Conservation (phyloP, 2,888 invertebrate species). For the Eugnorisma glareosa region DNA sequence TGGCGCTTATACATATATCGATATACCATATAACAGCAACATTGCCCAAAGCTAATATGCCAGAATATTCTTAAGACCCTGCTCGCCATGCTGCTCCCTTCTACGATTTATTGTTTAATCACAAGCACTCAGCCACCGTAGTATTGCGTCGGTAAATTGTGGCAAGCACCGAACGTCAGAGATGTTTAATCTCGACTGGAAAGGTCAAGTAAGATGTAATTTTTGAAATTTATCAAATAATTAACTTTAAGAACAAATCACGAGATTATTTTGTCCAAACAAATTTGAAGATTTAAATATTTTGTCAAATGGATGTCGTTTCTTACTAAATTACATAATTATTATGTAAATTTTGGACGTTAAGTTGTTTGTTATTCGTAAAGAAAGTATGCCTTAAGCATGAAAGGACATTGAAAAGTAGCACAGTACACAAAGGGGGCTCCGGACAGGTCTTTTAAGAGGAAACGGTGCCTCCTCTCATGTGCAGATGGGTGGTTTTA, state of each 20-base stretch:
- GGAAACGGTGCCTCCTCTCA: too few species aligned
- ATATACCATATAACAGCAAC: conserved; percentile 57
- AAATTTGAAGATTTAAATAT: not conserved
- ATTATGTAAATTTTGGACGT: not conserved
- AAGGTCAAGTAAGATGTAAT: conserved; percentile 23
- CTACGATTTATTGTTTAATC: conserved; percentile 88
- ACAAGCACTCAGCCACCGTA: conserved; percentile 85
- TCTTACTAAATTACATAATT: not conserved
- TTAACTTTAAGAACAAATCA: not conserved
- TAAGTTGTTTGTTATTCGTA: not conserved
- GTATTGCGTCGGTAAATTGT: conserved; percentile 87
- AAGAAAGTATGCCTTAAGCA: not conserved
- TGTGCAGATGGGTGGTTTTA: too few species aligned
- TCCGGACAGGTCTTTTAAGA: too few species aligned
- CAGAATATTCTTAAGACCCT: conserved; percentile 71
- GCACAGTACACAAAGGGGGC: not conserved
- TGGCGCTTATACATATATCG: conserved; percentile 40
- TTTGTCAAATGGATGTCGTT: not conserved
- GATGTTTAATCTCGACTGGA: conserved; percentile 55
- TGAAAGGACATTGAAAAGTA: not conserved
- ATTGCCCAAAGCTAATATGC: conserved; percentile 71
- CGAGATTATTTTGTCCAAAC: not conserved
- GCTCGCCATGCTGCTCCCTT: conserved; percentile 66
- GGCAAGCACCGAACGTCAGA: conserved; percentile 70
- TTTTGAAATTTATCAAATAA: conserved; percentile 5